Base-by-base conservation (phyloP, 2,888 invertebrate genomes). In the Papilio elwesi region DNA sequence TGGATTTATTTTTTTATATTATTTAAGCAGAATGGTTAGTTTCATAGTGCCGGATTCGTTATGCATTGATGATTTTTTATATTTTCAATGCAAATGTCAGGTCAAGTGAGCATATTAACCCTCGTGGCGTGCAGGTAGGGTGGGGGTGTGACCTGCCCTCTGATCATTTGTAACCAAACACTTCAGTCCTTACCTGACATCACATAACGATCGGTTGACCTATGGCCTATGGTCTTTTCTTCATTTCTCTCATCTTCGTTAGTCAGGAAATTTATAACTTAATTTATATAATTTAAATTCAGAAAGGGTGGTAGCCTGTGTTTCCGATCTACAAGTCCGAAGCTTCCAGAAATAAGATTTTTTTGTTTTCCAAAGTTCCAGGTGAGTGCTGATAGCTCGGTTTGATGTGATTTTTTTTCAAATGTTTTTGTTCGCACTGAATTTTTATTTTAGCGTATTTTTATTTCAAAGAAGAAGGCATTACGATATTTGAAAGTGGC, bases 71-170 rank as follows among this genome's bases (percentile, higher is more conserved):
- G 89, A 83, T 84, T 26, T 90, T 43, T 86, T 83, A 53, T 79
- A 82, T 83, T 84, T 84, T 80, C 83, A 81, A 85, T 83, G 84
- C 83, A 84, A 87, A 84, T 83, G 84, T 76, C 78, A 88, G 89
- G 90, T 93, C 90, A 93, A 91, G 89, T 92, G 88, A 85, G 81
- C 88, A 86, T 89, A 87, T 90, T 90, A 90, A 87, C 90, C 90
- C 89, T 84, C 84, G 81, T 80, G 66, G 36, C 47, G 66, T 68
- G 78, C 75, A 79, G 87, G 87, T 80, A 80, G 79, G 76, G 81
- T 89, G 91, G 89, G 87, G 90, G 90, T 90, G 89, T 89, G 89
- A 88, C 85, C 85, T 80, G 80, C 78, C 80, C 86, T 83, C 83
- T 86, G 87, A 89, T 90, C 86, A 89, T 89, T 88, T 87, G 87